Evolutionary conservation across 1,140 invertebrate species (phyloP), one percentile per base, ranked within the genome.

Genomic region (Pomacea maculata): DNA sequence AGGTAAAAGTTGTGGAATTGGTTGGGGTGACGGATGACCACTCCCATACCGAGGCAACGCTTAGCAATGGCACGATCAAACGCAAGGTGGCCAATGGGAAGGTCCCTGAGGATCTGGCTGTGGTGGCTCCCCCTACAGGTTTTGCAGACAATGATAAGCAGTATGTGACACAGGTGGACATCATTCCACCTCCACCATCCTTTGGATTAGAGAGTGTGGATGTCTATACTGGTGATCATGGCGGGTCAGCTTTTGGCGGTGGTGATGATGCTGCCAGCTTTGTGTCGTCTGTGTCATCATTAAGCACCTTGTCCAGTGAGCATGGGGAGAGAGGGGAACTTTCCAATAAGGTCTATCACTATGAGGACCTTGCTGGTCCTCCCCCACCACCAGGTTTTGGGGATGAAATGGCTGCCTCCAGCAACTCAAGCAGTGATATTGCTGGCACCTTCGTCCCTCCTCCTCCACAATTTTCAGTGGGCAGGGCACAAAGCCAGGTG

Each of bases 231-330:
- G 63, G 55, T 3, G 61, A 72, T 63, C 61, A 45, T 72, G 83
- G 61, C 71, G 78, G 19, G 80, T 80, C 82, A n/a, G 81, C 84
- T 68, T 85, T 86, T 74, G 57, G 34, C 34, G 76, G 82, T 67
- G 87, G 82, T 80, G 87, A 80, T 70, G 87, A 86, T 81, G 85
- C 84, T 72, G 85, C 85, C 72, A 89, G 85, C 84, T 83, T 86
- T 54, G 86, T 87, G 17, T 90, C 89, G 1, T 89, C 89, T 14
- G 78, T 88, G 29, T 90, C 89, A 52, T 89, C 89, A 21, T 79
- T 90, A 15, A 89, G 88, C 54, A 88, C 88, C 45, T 80, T 88
- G 67, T 89, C 88, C 64, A 88, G 86, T 70, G 88, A 90, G 79
- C 85, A 85, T 71, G 83, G 85, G 11, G 85, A 86, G 54, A 80